Conservation (phyloP, 1,140 invertebrate species). For the Drosophila lini region DNA sequence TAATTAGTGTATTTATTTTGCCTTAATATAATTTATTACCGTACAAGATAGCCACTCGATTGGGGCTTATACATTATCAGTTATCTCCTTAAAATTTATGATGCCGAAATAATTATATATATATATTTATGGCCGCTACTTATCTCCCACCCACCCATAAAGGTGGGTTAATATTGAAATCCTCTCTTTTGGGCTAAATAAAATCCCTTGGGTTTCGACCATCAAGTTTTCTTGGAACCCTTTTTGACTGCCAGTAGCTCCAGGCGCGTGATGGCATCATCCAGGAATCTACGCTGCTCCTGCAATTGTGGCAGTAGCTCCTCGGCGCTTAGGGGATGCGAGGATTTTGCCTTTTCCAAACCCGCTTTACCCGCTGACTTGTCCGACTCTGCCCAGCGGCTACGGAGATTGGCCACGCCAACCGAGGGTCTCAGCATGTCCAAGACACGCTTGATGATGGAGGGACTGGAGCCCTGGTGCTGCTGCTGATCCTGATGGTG, state of each 20-base stretch:
- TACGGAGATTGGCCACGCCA: conserved; percentile 18
- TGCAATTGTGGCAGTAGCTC: conserved; percentile 59
- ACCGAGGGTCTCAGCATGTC: conserved; percentile 57
- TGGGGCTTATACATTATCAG: conserved; percentile 1
- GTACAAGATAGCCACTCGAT: background rate
- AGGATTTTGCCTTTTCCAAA: background rate
- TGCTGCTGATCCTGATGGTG: conserved; percentile 6
- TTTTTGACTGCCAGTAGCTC: conserved; percentile 47
- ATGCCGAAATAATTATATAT: background rate
- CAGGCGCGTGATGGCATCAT: conserved; percentile 61
- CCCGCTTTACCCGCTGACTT: background rate
- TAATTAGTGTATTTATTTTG: background rate
- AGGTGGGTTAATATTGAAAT: background rate
- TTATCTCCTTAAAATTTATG: conserved; percentile 1
- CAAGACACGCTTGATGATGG: conserved; percentile 61
- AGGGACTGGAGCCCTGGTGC: conserved; percentile 27
- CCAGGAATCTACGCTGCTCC: conserved; percentile 60
- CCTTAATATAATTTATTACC: conserved; percentile 1
- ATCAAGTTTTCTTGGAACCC: conserved; percentile 16
- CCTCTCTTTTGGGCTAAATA: background rate
- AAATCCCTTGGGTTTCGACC: background rate
- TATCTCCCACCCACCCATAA: background rate
- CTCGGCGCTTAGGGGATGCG: conserved; percentile 36
- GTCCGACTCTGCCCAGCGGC: conserved; percentile 10
- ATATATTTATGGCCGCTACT: background rate